Evolutionary conservation across 2,797 vertebrate genomes (phyloP).

Genomic region (Buceros bicornis): DNA sequence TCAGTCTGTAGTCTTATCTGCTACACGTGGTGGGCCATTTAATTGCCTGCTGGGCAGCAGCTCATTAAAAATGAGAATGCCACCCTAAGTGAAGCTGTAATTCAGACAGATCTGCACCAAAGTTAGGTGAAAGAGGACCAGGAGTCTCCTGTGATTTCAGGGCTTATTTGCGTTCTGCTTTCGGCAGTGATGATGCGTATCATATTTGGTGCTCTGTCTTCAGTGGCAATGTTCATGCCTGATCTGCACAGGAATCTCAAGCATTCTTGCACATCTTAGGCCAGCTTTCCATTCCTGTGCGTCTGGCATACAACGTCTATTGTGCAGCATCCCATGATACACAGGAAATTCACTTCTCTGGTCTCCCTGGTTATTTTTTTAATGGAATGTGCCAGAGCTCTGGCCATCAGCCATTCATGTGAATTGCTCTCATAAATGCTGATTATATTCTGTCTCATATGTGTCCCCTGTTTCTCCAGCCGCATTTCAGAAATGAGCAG

Average conservation of each 20-base stretch:
- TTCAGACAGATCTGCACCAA: not conserved
- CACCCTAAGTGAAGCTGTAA: not conserved
- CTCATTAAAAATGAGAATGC: not conserved
- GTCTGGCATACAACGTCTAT: not conserved
- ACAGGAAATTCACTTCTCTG: slow-evolving; percentile 20
- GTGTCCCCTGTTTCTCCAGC: not conserved
- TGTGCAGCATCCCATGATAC: not conserved
- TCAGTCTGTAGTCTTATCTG: not conserved
- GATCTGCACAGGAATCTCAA: not conserved
- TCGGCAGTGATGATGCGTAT: not conserved
- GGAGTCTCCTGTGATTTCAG: not conserved
- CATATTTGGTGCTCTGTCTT: not conserved
- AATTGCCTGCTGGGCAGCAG: not conserved
- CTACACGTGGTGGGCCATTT: not conserved
- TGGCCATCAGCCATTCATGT: not conserved
- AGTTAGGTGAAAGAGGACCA: not conserved
- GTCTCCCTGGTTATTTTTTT: slow-evolving; percentile 7
- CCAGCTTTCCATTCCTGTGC: not conserved
- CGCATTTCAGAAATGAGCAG: slow-evolving; percentile 14
- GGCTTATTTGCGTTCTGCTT: not conserved
- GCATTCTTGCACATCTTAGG: not conserved
- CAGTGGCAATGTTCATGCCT: not conserved
- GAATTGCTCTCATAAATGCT: not conserved
- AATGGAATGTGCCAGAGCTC: not conserved
- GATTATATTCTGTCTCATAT: not conserved